These are phyloP conservation scores for Gastrophryne carolinensis DNA, from an alignment of 2,797 vertebrate species.

Conservation along the genomic window DNA sequence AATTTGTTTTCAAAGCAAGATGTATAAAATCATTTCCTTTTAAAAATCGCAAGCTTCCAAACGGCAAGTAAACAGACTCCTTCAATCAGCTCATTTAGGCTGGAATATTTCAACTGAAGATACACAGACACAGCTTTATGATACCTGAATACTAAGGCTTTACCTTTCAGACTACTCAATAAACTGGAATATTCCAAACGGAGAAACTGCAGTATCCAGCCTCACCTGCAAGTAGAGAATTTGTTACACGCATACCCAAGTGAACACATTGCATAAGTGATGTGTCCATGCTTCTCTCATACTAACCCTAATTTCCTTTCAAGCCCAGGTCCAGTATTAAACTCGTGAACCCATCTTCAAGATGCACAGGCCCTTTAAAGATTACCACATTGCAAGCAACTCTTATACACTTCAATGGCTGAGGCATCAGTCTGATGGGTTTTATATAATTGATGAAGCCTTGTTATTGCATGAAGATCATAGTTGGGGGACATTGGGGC, in stretches of 20 bases:
- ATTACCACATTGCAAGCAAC: no score
- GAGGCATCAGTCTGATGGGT: no score
- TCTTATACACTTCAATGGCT: no score
- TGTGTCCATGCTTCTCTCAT: no score
- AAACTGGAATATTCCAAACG: not conserved
- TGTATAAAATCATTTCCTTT: conserved; percentile 25
- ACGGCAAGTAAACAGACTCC: not conserved
- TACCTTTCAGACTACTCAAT: not conserved
- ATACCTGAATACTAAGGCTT: not conserved
- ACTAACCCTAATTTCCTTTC: not conserved
- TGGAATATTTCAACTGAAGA: not conserved
- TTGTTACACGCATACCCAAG: no score
- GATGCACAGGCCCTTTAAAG: not conserved
- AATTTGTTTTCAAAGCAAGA: conserved; percentile 20
- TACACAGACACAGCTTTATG: not conserved
- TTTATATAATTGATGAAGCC: no score
- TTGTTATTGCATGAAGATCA: no score
- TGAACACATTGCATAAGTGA: no score
- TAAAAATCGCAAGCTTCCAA: not conserved
- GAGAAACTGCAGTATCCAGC: not conserved
- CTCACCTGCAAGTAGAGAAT: not conserved
- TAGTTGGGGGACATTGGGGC: no score
- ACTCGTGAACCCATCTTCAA: not conserved
- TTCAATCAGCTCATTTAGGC: not conserved
- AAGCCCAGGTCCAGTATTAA: not conserved